Conservation (phyloP, 2,113 vertebrate genomes). For the Dermatemys mawii region DNA sequence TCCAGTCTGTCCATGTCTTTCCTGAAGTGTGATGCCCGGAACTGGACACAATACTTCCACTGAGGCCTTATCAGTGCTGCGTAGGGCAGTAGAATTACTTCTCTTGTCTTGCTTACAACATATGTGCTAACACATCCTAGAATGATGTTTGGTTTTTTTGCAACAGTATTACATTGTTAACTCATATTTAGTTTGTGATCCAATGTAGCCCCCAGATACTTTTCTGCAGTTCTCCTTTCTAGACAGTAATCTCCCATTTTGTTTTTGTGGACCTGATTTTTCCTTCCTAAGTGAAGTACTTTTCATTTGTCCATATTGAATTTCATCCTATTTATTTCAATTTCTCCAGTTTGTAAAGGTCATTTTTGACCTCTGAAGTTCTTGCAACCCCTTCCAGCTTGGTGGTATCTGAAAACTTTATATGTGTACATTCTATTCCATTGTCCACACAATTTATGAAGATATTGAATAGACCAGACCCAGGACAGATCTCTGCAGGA, state of each 20-base stretch:
- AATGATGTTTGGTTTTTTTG: neutral
- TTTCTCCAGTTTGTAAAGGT: neutral
- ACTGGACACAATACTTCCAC: neutral
- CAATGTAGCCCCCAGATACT: neutral
- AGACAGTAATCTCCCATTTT: neutral
- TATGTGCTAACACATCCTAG: neutral
- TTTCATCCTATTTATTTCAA: neutral
- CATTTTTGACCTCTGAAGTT: neutral
- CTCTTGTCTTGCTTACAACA: neutral
- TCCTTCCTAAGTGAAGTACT: neutral
- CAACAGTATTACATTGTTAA: neutral
- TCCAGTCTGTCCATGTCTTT: neutral
- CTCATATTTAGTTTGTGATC: neutral
- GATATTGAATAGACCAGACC: neutral
- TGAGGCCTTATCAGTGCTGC: neutral
- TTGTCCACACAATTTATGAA: neutral
- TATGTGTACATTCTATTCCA: neutral
- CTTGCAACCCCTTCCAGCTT: neutral
- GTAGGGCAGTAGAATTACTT: neutral
- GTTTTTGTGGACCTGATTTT: neutral
- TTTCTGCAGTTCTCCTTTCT: neutral
- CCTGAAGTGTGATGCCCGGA: neutral
- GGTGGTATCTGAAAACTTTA: neutral
- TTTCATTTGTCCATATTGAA: neutral
- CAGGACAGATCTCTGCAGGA: neutral